Evolutionary conservation across 2,888 invertebrate species (phyloP), one percentile per base, ranked within the genome.

Genomic region (Melangyna quadrimaculata): DNA sequence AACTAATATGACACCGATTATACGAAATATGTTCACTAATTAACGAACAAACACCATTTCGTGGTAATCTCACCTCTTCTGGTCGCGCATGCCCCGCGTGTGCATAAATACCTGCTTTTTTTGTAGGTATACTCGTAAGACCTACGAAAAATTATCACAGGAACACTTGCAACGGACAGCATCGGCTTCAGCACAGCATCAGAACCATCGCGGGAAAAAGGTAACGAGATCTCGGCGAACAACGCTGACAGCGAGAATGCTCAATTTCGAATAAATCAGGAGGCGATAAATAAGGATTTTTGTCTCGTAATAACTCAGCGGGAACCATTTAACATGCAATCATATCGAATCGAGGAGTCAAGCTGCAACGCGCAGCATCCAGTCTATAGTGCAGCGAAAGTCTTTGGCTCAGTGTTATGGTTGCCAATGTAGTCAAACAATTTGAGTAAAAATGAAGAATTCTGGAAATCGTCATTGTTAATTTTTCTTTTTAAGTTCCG

Each of bases 1-100:
- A 91, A 91, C 91, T 91, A 91, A 91, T 91, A 91, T 90, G 91
- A 91, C 91, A 91, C 90, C 91, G 91, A 91, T 91, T 91, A 91
- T 91, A 90, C 91, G 91, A 91, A 91, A 91, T 91, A 91, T 91
- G 91, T 91, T 91, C 91, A 90, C 91, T 91, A 91, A 91, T 91
- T 91, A 91, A 91, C 91, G 91, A 90, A 90, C 90, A 90, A 90
- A 91, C 91, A 90, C 90, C 89, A 88, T 88, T 88, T 88, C 87
- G 87, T 79, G 78, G 87, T 82, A 82, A 81, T 86, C 86, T 74
- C 65, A 59, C 9, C 70, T 57, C 69, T 45, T 55, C 65, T 32
- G 24, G 8, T 40, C n/a, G 14, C 73, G 14, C 73, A 59, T 51
- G 37, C 48, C 40, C 67, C 48, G 35, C 48, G 35, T 45, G 17